Conservation (phyloP, 2,888 invertebrate genomes). For the Timandra comae region DNA sequence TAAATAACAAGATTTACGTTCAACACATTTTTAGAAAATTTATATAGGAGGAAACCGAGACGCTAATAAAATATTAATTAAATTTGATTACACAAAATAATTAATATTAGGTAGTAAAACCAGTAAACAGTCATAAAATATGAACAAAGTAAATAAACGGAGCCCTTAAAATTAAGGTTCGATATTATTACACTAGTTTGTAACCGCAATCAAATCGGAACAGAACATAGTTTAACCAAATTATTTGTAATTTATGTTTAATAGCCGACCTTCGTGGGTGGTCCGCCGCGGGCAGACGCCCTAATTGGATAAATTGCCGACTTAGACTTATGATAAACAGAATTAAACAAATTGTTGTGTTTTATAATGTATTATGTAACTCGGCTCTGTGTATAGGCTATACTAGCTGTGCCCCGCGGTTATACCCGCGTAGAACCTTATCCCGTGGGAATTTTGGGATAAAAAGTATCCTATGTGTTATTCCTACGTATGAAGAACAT, state of each 20-base stretch:
- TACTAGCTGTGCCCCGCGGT: no score
- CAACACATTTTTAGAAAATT: no score
- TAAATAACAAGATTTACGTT: no score
- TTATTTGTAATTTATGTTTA: slow-evolving; percentile 74
- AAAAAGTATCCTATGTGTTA: no score
- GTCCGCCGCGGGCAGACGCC: slow-evolving; percentile 43
- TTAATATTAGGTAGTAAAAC: no score
- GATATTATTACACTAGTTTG: slow-evolving; percentile 23
- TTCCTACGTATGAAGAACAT: no score
- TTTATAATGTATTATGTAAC: slow-evolving; percentile 44
- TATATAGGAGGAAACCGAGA: no score
- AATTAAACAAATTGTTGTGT: slow-evolving; percentile 65
- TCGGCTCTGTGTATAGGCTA: slow-evolving; percentile 13
- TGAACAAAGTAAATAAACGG: neutral
- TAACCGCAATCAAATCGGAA: slow-evolving; percentile 45
- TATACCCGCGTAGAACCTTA: no score
- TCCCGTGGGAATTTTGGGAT: no score
- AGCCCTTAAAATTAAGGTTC: slow-evolving; percentile 1
- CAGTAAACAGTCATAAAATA: neutral
- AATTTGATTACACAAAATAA: no score
- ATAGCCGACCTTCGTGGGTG: slow-evolving; percentile 67
- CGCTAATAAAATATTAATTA: no score
- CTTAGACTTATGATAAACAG: slow-evolving; percentile 70
- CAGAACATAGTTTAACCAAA: slow-evolving; percentile 58
- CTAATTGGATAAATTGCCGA: slow-evolving; percentile 74